Base-by-base conservation (phyloP, 1,140 invertebrate genomes). In the Lepidostoma basale region DNA sequence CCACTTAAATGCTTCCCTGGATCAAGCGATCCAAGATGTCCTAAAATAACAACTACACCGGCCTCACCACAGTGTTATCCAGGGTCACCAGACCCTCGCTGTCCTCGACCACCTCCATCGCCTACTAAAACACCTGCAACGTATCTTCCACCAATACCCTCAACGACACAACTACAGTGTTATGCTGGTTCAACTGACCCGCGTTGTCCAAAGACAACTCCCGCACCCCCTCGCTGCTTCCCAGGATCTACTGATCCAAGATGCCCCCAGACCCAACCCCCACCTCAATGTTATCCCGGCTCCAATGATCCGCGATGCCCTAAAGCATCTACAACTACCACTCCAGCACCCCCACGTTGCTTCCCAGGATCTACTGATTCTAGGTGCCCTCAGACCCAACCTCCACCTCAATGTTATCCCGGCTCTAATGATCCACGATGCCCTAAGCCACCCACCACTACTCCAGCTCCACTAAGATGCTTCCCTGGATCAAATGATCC, bases 401-500 rank as follows among this genome's bases (percentile, higher is more conserved):
- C 69, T 25, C 12, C 64, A 9, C 68, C 65, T 40, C 67, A 69
- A 30, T 77, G 77, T 59, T 79, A 77, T 67, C 79, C 77, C 42
- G 78, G 77, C 14, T 76, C 73, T 2, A 76, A 69, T 2, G 80
- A 83, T 59, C 76, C 77, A 3, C 68, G 76, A 52, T 82, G 80
- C 68, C 68, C 75, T 23, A 52, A 64, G 47, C 60, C 75, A 3
- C 73, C 76, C 25, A 39, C 62, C 0, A 22, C 23, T 67, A 26
- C 30, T 28, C 62, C 45, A 39, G 70, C 76, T 5, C 67, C 66
- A n/a, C n/a, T n/a, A n/a, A n/a, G 3, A 9, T 86, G 85, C 70
- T 87, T 83, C 62, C 85, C 85, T 4, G 86, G 86, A 30, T 85
- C 84, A 58, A 67, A 20, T 9, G 73, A 74, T 67, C 73, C 72